These are phyloP conservation scores for Ctenicera cuprea DNA, from an alignment of 2,888 invertebrate species.

Conservation along the genomic window DNA sequence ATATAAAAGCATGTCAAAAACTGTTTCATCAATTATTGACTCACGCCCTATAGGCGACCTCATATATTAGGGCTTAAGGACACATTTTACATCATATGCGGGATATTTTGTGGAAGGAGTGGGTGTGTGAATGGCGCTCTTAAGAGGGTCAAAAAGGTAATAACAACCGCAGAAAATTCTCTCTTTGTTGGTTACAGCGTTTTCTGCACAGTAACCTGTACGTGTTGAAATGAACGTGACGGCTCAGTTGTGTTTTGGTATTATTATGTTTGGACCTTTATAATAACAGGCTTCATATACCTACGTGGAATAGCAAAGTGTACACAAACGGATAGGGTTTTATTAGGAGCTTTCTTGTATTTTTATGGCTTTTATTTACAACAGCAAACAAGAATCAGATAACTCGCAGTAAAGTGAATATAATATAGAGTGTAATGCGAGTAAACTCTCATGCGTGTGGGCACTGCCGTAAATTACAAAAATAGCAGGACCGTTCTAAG, in stretches of 20 bases:
- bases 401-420: too few relatives aligned
- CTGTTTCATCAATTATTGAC: too few relatives aligned
- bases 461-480: too few relatives aligned
- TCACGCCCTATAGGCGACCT: not conserved
- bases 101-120: conserved; percentile 14
- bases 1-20: too few relatives aligned
- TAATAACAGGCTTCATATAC: conserved; percentile 18
- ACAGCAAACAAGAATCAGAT: too few relatives aligned
- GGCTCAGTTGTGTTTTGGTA: conserved; percentile 1
- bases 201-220: conserved; percentile 4
- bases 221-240: conserved; percentile 29
- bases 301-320: too few relatives aligned
- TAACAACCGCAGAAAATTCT: conserved; percentile 33
- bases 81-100: conserved; percentile 9
- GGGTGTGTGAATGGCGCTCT: conserved; percentile 29
- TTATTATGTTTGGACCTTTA: conserved; percentile 24
- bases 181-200: conserved; percentile 29
- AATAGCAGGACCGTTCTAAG: too few relatives aligned
- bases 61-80: conserved; percentile 4
- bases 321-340: too few relatives aligned
- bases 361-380: too few relatives aligned
- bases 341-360: too few relatives aligned
- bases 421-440: too few relatives aligned
- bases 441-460: too few relatives aligned
- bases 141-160: conserved; percentile 22